A percentile compares a stretch with the other conserved stretches of the same genome.
phyloP scores from a whole-genome alignment of 2,797 vertebrate genomes.

The Chelmon rostratus region DNA sequence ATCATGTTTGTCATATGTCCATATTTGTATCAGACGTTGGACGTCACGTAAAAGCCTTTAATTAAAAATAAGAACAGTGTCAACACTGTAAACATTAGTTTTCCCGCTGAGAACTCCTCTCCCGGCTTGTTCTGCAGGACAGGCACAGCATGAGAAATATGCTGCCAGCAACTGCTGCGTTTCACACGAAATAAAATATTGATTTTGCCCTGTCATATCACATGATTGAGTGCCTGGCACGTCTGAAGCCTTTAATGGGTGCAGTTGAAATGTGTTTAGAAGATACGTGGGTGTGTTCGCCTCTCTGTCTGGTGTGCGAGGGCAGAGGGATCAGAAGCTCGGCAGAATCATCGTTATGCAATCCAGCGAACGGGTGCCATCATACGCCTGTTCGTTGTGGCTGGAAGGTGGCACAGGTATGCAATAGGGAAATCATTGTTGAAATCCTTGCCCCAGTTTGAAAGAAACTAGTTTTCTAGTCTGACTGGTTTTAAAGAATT shows the following conservation, averaged over 20 bases:
- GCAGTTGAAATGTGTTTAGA: background rate
- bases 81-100: background rate
- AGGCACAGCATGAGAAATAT: background rate
- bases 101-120: background rate
- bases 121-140: background rate
- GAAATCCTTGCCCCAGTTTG: background rate
- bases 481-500: background rate
- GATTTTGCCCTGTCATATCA: background rate
- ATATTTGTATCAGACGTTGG: background rate
- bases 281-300: background rate
- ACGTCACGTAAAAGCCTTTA: background rate
- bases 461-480: background rate
- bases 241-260: background rate
- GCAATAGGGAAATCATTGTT: background rate
- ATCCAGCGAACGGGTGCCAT: background rate
- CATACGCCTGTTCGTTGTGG: background rate
- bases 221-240: background rate
- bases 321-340: background rate
- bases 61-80: background rate
- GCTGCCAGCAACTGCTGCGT: background rate
- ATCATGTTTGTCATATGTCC: background rate
- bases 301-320: background rate
- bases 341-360: background rate
- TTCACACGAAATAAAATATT: background rate
- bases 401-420: background rate